Base-by-base conservation (phyloP, 2,113 vertebrate species). In the Thunnus maccoyii region DNA sequence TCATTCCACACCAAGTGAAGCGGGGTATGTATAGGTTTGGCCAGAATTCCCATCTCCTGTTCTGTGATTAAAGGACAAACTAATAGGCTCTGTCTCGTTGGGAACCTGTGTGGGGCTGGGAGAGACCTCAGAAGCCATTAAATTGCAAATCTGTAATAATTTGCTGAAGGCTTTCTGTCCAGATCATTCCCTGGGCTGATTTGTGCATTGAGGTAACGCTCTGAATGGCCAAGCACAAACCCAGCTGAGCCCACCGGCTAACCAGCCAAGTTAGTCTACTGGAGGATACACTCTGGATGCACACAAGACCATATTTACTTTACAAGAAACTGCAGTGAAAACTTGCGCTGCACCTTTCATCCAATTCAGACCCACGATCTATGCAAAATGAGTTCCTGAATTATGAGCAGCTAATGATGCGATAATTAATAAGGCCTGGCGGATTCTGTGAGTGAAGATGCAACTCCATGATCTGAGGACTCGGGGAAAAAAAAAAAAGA, bases 111-210 rank as follows among this genome's bases (percentile, higher is more conserved):
- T 65, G 85, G 89, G 87, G 83, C 91, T 87, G 87, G 89, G 83
- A 84, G 90, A 92, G 91, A 94, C 91, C 93, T 94, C 92, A 76
- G 73, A 94, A 92, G 94, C 93, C 92, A 94, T 95, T 95, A 92
- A 95, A 96, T 93, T 95, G 94, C 92, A 95, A 95, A 94, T 94
- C 86, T 94, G 91, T 90, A 91, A 95, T 94, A 92, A 94, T 94
- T 92, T 91, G 91, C 92, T 89, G 89, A 92, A 93, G 88, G 91
- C 88, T 85, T 89, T 93, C 91, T 88, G 89, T 92, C 92, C 88
- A 91, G 86, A 91, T 93, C 84, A 72, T 86, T 92, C 89, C 93
- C 92, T 52, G 76, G 82, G 82, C 80, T 88, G 87, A 91, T 92
- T 92, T 91, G 88, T 90, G 85, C 80, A 75, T 80, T 57, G 89